Evolutionary conservation across 92 coral and sea anemone species (phyloP).

Genomic region (Phenganax marumi): DNA sequence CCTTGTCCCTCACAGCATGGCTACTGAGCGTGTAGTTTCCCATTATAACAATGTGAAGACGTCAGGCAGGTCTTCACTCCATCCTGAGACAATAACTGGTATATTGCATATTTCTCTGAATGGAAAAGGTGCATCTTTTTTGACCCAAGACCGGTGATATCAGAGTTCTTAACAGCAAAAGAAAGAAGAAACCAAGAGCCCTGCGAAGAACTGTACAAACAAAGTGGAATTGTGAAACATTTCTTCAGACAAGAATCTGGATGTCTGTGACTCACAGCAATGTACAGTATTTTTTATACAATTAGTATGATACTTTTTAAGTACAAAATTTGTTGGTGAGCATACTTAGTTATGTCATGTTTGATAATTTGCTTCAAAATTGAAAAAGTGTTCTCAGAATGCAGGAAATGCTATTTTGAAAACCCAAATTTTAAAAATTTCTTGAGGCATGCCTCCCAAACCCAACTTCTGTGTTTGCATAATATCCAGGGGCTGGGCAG

Average conservation of each 20-base stretch:
- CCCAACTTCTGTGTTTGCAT: too few relatives aligned
- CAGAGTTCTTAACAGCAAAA: background rate
- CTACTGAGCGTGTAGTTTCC: background rate
- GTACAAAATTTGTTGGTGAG: too few relatives aligned
- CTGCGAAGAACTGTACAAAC: background rate
- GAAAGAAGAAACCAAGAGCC: slow-evolving; percentile 15
- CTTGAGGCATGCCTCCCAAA: too few relatives aligned
- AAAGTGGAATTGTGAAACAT: background rate
- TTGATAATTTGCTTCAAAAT: too few relatives aligned
- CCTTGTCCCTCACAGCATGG: slow-evolving; percentile 12
- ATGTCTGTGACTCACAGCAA: too few relatives aligned
- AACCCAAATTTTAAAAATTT: too few relatives aligned
- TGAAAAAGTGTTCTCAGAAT: too few relatives aligned
- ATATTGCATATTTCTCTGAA: background rate
- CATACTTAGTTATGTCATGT: too few relatives aligned
- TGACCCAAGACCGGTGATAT: background rate
- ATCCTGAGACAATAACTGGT: background rate
- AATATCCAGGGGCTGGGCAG: too few relatives aligned
- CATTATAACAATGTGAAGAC: slow-evolving; percentile 4
- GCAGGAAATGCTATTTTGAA: too few relatives aligned
- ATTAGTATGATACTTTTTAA: too few relatives aligned
- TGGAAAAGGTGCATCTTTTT: slow-evolving; percentile 6
- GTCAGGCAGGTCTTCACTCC: background rate
- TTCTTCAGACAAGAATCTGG: background rate
- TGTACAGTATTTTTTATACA: too few relatives aligned